Conservation (phyloP, 2,113 vertebrate genomes). For the Eidolon helvum region DNA sequence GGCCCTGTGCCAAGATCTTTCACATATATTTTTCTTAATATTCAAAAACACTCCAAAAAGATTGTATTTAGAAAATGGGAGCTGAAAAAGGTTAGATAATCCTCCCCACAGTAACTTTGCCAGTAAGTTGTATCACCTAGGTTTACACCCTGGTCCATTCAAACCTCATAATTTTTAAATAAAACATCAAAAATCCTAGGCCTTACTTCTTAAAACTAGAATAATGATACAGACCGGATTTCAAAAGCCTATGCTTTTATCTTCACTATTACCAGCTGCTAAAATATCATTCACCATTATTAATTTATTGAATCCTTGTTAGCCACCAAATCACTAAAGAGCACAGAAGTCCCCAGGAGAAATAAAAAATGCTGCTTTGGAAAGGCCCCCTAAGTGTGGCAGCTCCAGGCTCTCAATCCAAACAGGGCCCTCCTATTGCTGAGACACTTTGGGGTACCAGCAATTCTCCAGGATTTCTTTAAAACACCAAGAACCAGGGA, state of each 20-base stretch:
- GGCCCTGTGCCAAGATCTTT: not conserved
- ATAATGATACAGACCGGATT: not conserved
- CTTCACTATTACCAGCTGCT: not conserved
- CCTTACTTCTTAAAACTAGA: not conserved
- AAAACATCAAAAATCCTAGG: constrained; percentile 30
- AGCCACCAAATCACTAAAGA: not conserved
- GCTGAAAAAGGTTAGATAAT: not conserved
- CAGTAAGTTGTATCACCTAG: not conserved
- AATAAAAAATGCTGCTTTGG: not conserved
- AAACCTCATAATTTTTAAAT: not conserved
- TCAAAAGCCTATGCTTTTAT: not conserved
- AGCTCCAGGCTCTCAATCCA: not conserved
- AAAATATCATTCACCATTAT: not conserved
- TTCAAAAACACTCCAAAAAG: constrained; percentile 25
- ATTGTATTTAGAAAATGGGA: not conserved
- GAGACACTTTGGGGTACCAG: not conserved
- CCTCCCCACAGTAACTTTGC: not conserved
- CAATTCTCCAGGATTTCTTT: not conserved
- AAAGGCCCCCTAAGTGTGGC: not conserved
- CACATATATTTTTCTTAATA: constrained; percentile 8
- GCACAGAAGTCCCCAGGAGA: not conserved
- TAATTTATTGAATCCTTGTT: not conserved
- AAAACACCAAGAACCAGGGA: not conserved
- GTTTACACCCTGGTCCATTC: not conserved
- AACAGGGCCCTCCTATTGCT: not conserved